Evolutionary conservation across 2,888 invertebrate genomes (phyloP).

Genomic region (Drosophila hamatofila): DNA sequence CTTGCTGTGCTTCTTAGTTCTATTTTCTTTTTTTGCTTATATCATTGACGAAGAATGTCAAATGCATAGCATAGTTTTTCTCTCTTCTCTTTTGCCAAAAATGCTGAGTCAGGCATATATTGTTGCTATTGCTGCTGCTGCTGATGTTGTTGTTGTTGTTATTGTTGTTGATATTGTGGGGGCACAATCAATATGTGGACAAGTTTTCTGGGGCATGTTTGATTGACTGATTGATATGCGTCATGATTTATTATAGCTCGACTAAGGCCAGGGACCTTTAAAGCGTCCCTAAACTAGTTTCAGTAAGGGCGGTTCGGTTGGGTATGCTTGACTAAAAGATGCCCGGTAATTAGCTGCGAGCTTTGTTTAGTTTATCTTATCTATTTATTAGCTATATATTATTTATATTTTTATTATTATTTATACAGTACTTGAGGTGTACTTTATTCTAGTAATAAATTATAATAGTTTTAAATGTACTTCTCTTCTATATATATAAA

Average conservation of each 20-base stretch:
- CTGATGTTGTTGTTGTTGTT: not conserved
- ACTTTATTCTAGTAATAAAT: too few relatives aligned
- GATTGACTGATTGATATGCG: constrained; percentile 80
- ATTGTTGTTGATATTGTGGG: constrained; percentile 21
- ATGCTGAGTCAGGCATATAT: constrained; percentile 62
- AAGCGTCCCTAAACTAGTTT: constrained; percentile 3
- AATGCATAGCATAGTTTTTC: constrained; percentile 64
- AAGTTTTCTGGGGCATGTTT: constrained; percentile 62
- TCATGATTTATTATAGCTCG: constrained; percentile 70
- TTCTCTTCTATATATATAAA: too few relatives aligned
- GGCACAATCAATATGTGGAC: constrained; percentile 69
- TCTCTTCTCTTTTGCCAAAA: constrained; percentile 16
- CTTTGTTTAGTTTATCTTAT: not conserved
- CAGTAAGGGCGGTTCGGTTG: not conserved
- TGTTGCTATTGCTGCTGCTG: constrained; percentile 25
- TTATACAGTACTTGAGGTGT: too few relatives aligned
- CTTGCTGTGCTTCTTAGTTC: constrained; percentile 30
- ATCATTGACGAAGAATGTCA: constrained; percentile 74
- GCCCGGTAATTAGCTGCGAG: too few relatives aligned
- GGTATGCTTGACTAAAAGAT: not conserved
- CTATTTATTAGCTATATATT: not conserved
- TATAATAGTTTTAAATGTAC: too few relatives aligned
- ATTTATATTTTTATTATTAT: too few relatives aligned
- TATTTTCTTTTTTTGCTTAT: constrained; percentile 38
- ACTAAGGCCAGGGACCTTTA: constrained; percentile 41